Evolutionary conservation across 1,140 invertebrate species (phyloP), one percentile per base, ranked within the genome.

Genomic region (Thaumetopoea pityocampa): DNA sequence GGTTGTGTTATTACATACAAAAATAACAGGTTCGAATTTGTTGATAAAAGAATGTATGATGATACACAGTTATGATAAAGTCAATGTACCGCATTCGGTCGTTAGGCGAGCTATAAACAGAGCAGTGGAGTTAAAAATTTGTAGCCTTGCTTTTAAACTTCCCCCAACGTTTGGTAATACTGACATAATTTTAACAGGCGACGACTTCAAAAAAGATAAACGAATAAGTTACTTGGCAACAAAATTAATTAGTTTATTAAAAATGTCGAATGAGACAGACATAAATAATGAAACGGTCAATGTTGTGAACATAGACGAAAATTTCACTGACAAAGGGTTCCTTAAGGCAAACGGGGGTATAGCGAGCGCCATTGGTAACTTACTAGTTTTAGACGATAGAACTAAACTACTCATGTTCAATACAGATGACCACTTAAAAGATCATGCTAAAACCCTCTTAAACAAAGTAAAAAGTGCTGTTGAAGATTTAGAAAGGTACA

Each of bases 91-190:
- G 17, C 6, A 32, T 5, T n/a, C 7, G 7, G 6, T 29, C 6
- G 10, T 30, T 7, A 4, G 11, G 26, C 14, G 12, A n/a, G 1
- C 6, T 6, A 9, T 17, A n/a, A 29, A 9, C 2, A 11, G 7
- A 2, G 15, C 11, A 17, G 8, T 5, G n/a, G 2, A 29, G 18
- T 23, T 5, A 8, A 5, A 32, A 11, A 30, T 18, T 7, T 15
- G 8, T 29, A 9, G 5, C 16, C 10, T 22, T 9, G 17, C 17
- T 0, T 36, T 45, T 22, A 36, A 45, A 23, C 16, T 45, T 22
- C 42, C 42, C 1, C 14, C 18, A 8, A n/a, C 6, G 10, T 45
- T 45, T 26, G 42, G 42, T 11, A 36, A 45, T 15, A 4, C 22
- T 19, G 42, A 45, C 10, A 18, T 36, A 6, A 16, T 9, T 11